phyloP scores from a whole-genome alignment of 2,797 vertebrate genomes.

The Euthynnus affinis region DNA sequence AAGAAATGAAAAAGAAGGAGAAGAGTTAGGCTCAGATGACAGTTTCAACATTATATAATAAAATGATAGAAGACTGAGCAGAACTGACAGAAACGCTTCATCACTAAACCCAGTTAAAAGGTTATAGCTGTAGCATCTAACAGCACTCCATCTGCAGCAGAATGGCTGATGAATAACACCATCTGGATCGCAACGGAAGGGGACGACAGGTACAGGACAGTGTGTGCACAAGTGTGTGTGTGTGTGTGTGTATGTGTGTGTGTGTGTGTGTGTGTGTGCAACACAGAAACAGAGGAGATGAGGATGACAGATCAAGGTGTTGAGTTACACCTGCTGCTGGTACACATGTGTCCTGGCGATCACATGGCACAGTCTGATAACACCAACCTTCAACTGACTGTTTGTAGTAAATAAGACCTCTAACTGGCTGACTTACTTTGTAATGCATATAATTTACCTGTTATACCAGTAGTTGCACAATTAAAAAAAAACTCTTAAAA shows the following conservation, averaged over 20 bases:
- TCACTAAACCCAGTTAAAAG: constrained; percentile 37
- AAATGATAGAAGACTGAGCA: neutral
- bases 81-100: constrained; percentile 8
- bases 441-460: neutral
- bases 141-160: constrained; percentile 57
- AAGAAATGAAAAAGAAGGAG: constrained; percentile 11
- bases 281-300: constrained; percentile 23
- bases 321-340: constrained; percentile 69
- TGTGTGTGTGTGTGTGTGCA: constrained; percentile 19
- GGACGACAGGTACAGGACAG: constrained; percentile 55
- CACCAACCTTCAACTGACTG: constrained; percentile 41
- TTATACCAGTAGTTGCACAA: neutral
- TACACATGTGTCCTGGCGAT: constrained; percentile 60
- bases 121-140: constrained; percentile 34
- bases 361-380: constrained; percentile 42
- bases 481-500: neutral
- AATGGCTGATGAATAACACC: constrained; percentile 64
- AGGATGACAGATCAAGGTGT: constrained; percentile 58
- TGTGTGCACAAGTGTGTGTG: neutral
- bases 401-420: constrained; percentile 47
- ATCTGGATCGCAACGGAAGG: constrained; percentile 65
- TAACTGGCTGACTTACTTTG: neutral
- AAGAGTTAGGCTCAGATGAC: neutral
- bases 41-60: constrained; percentile 14
- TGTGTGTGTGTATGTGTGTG: constrained; percentile 16